Percentiles rank a stretch among this genome's conserved stretches.
phyloP scores from a whole-genome alignment of 2,113 vertebrate genomes.

The Melierax canorus region DNA sequence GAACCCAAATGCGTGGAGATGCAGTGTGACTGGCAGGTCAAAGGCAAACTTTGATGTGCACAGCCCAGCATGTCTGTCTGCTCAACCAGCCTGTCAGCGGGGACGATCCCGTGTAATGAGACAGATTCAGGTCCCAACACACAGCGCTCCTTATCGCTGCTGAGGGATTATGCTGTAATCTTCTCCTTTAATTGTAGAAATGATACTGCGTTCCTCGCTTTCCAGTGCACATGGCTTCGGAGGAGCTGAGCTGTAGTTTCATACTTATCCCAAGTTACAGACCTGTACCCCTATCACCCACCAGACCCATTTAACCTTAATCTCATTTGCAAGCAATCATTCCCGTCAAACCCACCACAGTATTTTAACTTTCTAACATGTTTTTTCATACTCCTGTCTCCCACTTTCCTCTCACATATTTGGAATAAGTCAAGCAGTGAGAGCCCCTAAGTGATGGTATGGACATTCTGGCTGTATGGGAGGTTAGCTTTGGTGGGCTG shows the following conservation, averaged over 20 bases:
- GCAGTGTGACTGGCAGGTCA: constrained; percentile 15
- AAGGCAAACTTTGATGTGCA: constrained; percentile 41
- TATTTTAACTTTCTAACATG: background rate
- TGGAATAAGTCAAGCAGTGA: background rate
- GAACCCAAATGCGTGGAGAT: background rate
- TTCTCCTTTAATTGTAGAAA: constrained; percentile 13
- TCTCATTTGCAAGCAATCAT: background rate
- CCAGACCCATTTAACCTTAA: background rate
- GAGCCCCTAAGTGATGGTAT: background rate
- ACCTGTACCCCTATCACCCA: background rate
- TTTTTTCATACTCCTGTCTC: background rate
- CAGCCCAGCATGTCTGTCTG: background rate
- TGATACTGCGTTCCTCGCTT: background rate
- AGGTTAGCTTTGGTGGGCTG: background rate
- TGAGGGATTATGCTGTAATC: constrained; percentile 21
- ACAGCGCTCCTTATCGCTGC: background rate
- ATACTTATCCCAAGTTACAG: background rate
- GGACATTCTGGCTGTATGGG: background rate
- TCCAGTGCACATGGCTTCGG: background rate
- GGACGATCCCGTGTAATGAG: background rate
- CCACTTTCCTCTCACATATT: background rate
- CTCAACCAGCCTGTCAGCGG: constrained; percentile 7
- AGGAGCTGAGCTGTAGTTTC: background rate
- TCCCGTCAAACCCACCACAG: background rate
- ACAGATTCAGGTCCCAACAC: constrained; percentile 12